Base-by-base conservation (phyloP, 1,140 invertebrate genomes). In the Idris sp. region DNA sequence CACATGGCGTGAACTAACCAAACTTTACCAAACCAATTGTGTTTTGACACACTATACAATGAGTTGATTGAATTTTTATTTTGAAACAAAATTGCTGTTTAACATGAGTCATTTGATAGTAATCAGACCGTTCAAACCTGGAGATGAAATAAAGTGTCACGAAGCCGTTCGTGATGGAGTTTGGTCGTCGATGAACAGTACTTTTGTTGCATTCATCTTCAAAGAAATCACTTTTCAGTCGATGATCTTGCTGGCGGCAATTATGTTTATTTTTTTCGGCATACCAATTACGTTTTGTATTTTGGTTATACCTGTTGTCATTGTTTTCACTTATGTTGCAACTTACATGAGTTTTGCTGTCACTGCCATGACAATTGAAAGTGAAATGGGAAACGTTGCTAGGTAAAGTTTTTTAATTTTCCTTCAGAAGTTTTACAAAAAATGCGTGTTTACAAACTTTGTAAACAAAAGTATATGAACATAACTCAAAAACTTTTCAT, bases 261-360 rank as follows among this genome's bases (percentile, higher is more conserved):
- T 90, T 10, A 85, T 88, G 84, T 90, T 89, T 26, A 89, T 90
- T 14, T 88, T 89, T 46, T 83, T 90, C 51, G 89, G 88, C n/a
- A 72, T 90, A 11, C 88, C 88, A 4, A 82, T 90, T 2, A 83
- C 83, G 0, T 71, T 86, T 68, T 90, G 89, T 36, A 18, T 89
- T 2, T 26, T 82, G 2, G 82, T 88, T 0, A 80, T 90, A 40
- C 89, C 89, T 0, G 30, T 85, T 9, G 85, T 89, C 1, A 78
- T 89, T 10, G 15, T 84, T 11, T 14, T 86, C 2, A 86, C 86
- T 14, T 90, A 90, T 25, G 19, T 85, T 26, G 77, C 62, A 7
- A 88, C 89, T 35, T 89, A 85, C 62, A 7, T 79, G 13, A 80
- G 77, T 9, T 89, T 88, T 59, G 78, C 72, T 8, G 78, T 82